These are phyloP conservation scores for Arge pagana DNA, from an alignment of 2,888 invertebrate species.

Conservation along the genomic window DNA sequence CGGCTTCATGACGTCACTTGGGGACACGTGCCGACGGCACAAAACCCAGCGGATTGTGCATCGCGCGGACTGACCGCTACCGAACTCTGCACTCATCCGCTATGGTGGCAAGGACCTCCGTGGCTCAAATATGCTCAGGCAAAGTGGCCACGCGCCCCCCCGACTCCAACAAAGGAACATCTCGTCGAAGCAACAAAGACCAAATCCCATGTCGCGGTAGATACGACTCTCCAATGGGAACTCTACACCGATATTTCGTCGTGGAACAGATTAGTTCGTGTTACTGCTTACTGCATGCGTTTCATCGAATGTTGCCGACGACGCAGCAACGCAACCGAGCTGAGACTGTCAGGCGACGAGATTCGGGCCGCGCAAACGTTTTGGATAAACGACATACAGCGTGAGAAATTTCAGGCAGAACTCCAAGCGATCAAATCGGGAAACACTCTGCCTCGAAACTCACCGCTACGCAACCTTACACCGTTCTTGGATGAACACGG, in stretches of 20 bases:
- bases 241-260: neutral
- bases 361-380: neutral
- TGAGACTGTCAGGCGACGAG: slow-evolving; percentile 2
- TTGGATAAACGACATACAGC: slow-evolving; percentile 14
- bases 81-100: slow-evolving; percentile 26
- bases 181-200: no score
- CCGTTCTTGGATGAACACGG: neutral
- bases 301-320: neutral
- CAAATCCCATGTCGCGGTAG: neutral
- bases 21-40: slow-evolving; percentile 36
- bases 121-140: slow-evolving; percentile 25
- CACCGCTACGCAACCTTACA: neutral
- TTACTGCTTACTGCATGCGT: slow-evolving; percentile 20
- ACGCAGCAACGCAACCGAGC: neutral
- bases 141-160: slow-evolving; percentile 16
- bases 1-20: slow-evolving; percentile 32
- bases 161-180: neutral
- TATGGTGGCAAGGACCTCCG: slow-evolving; percentile 35
- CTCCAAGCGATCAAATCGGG: neutral
- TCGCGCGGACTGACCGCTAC: slow-evolving; percentile 37
- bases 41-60: slow-evolving; percentile 45
- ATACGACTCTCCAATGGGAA: neutral
- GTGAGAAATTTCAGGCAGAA: neutral
- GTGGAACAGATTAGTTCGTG: slow-evolving; percentile 19
- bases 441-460: neutral